Evolutionary conservation across 2,113 vertebrate species (phyloP).

Genomic region (Lutjanus erythropterus): DNA sequence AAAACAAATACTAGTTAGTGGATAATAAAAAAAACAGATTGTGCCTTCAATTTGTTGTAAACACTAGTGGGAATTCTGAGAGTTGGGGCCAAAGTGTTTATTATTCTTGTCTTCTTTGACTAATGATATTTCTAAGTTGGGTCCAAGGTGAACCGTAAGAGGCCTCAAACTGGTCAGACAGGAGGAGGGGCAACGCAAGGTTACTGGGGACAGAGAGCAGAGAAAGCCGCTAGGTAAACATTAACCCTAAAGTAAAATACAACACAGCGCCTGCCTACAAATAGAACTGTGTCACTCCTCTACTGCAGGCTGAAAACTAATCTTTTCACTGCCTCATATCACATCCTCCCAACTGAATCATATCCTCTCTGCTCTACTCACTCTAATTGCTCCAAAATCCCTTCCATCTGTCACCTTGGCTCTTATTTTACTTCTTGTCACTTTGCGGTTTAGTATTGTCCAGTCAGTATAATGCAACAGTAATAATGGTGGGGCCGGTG

Average conservation of each 20-base stretch:
- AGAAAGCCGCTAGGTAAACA: conserved; percentile 63
- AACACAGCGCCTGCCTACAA: conserved; percentile 23
- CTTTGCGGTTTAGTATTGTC: conserved; percentile 15
- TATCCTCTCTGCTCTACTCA: conserved; percentile 46
- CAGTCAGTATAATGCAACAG: conserved; percentile 5
- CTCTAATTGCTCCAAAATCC: conserved; percentile 51
- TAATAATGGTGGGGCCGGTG: neutral
- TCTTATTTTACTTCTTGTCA: conserved; percentile 39
- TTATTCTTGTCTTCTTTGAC: conserved; percentile 48
- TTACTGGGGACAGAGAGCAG: conserved; percentile 46
- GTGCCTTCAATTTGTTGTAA: neutral
- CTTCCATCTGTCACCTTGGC: conserved; percentile 52
- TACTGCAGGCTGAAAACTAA: conserved; percentile 34
- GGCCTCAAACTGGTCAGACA: conserved; percentile 22
- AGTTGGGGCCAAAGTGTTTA: conserved; percentile 28
- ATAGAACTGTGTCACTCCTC: conserved; percentile 15
- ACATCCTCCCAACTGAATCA: conserved; percentile 48
- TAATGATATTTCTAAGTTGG: conserved; percentile 59
- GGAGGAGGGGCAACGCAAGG: conserved; percentile 45
- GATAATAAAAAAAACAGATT: neutral
- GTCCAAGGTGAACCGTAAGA: conserved; percentile 48
- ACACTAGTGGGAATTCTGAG: neutral
- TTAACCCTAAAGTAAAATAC: conserved; percentile 60
- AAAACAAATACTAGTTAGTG: neutral
- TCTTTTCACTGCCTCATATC: conserved; percentile 39